Evolutionary conservation across 2,113 vertebrate genomes (phyloP), one percentile per base, ranked within the genome.

Genomic region (Gorsachius goisagi): DNA sequence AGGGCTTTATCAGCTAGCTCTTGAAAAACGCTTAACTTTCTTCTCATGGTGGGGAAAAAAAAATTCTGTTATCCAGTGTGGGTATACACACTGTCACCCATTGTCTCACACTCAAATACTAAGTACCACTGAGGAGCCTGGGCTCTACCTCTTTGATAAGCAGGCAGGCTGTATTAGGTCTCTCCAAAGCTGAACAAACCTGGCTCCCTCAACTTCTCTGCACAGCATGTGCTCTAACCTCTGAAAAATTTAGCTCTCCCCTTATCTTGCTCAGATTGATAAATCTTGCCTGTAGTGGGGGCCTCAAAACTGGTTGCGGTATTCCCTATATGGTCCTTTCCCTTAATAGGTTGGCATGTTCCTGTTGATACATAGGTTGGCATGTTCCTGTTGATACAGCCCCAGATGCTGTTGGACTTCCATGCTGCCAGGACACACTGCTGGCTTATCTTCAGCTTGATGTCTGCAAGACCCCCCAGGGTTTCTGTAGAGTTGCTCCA

Each of bases 71-170:
- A 49, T 1, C 16, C 17, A 6, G 6, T 58, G 15, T 59, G 22
- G 17, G 1, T 41, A 14, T 68, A 21, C 2, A 13, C 15, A 15
- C 15, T 21, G 14, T 80, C 11, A 47, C 21, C 15, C 20, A 9
- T 21, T 75, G 35, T n/a, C 23, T 89, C 6, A 6, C 13, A 3
- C 7, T 18, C 12, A 16, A 8, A 18, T 55, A 0, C 8, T 45
- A 1, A 3, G 11, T 7, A 16, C 8, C 3, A 6, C 13, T 71
- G 35, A 41, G 27, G 41, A 73, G 4, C 21, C 44, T 71, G 30
- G 33, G 4, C 22, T 88, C 4, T 1, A 4, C 22, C 12, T 30
- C 19, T 90, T 60, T 17, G 41, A 35, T 47, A 22, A 63, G 33
- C 30, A 83, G 45, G 14, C 66, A 47, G 39, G 4, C 33, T 47